These are phyloP conservation scores for Seladonia tumulorum DNA, from an alignment of 2,888 invertebrate genomes.

Conservation along the genomic window DNA sequence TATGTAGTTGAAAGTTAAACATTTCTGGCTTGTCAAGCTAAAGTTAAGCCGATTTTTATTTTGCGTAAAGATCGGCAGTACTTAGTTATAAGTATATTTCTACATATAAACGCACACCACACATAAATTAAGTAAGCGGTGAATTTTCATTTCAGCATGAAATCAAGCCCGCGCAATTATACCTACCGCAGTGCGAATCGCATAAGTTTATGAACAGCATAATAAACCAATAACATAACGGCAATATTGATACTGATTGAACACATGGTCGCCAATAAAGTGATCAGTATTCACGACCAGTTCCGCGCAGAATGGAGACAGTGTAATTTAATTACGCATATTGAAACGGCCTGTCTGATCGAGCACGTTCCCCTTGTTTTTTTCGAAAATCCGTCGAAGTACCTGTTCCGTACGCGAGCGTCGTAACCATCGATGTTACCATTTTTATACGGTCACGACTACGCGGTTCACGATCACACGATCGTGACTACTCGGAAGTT, in stretches of 20 bases:
- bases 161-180: not conserved
- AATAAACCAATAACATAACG: not conserved
- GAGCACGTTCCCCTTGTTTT: not conserved
- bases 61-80: not conserved
- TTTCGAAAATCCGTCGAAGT: not conserved
- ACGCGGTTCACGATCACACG: not conserved
- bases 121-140: not conserved
- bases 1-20: too few species aligned
- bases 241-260: not conserved
- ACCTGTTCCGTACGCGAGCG: not conserved
- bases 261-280: not conserved
- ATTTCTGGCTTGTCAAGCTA: too few species aligned
- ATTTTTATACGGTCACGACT: not conserved
- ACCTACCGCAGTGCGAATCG: not conserved
- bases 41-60: not conserved
- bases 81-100: not conserved
- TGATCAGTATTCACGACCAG: not conserved
- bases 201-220: not conserved
- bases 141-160: not conserved
- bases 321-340: constrained; percentile 4
- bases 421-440: not conserved
- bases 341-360: not conserved
- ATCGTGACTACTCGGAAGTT: not conserved
- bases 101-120: too few species aligned
- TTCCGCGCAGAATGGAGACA: not conserved